A percentile compares a stretch with the other conserved stretches of the same genome.
Evolutionary conservation across 2,113 vertebrate genomes (phyloP).

Genomic region (Butorides virescens): DNA sequence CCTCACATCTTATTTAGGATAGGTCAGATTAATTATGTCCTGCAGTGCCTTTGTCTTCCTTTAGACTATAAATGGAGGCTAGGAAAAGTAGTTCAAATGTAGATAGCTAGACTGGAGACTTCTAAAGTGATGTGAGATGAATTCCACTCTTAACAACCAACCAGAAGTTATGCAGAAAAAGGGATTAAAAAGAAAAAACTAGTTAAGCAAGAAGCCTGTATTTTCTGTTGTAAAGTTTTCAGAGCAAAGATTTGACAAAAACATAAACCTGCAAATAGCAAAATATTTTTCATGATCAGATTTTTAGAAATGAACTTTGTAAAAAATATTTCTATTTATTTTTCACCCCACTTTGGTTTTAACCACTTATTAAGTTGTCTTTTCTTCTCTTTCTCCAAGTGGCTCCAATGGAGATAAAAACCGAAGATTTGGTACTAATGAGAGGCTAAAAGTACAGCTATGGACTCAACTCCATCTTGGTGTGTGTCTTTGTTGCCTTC

Average conservation of each 20-base stretch:
- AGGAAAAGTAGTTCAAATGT: neutral
- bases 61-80: neutral
- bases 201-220: neutral
- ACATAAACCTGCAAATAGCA: neutral
- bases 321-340: neutral
- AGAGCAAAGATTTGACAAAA: neutral
- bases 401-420: neutral
- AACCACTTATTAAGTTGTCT: neutral
- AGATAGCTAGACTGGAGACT: neutral
- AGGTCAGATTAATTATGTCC: constrained; percentile 57
- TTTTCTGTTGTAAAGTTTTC: neutral
- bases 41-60: constrained; percentile 26
- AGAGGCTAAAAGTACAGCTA: constrained; percentile 33
- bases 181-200: neutral
- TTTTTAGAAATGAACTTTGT: neutral
- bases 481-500: constrained; percentile 51
- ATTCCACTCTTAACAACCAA: neutral
- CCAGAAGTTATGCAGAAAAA: neutral
- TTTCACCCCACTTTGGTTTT: neutral
- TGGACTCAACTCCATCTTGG: constrained; percentile 36
- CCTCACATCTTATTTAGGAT: constrained; percentile 35
- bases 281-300: neutral
- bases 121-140: neutral
- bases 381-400: neutral
- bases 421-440: constrained; percentile 21